phyloP scores from a whole-genome alignment of 2,797 vertebrate species.

The Lagorchestes hirsutus region DNA sequence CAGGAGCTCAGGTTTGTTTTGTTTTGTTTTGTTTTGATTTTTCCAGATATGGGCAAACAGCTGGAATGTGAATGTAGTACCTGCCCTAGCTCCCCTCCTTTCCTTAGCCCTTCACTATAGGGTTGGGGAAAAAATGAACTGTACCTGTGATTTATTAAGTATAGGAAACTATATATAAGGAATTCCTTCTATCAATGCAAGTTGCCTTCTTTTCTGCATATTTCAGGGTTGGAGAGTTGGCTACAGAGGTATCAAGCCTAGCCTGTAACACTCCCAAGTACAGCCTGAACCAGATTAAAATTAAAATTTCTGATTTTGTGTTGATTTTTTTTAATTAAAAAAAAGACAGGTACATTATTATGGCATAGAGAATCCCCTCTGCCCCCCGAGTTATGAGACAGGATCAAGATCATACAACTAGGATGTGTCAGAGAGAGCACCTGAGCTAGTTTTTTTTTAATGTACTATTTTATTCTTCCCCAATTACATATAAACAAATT shows the following conservation, averaged over 20 bases:
- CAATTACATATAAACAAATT: background rate
- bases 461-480: background rate
- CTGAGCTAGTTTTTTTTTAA: background rate
- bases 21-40: background rate
- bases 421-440: background rate
- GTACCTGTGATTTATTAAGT: background rate
- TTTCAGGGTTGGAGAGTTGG: background rate
- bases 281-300: background rate
- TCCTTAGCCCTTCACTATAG: background rate
- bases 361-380: background rate
- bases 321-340: background rate
- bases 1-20: no score
- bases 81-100: background rate
- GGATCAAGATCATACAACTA: background rate
- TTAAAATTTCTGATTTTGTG: background rate
- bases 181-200: background rate
- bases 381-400: background rate
- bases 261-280: background rate
- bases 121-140: background rate
- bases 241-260: background rate
- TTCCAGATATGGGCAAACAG: background rate
- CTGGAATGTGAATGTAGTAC: background rate
- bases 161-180: background rate
- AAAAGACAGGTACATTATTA: background rate
- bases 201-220: background rate